Base-by-base conservation (phyloP, 37 sponge, comb jelly and placozoan species). In the Sycon ciliatum region DNA sequence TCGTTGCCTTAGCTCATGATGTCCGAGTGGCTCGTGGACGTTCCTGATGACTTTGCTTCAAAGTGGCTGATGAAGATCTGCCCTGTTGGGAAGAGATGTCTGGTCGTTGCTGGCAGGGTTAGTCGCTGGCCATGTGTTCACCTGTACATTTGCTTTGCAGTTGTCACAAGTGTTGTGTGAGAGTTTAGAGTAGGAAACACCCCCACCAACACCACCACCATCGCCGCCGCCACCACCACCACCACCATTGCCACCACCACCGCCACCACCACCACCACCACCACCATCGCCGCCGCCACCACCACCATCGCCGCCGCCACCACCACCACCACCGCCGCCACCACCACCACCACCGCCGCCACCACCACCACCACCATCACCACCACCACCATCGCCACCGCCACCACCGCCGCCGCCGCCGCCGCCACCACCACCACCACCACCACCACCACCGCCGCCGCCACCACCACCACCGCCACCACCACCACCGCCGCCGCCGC, bases 1-100 rank as follows among this genome's bases (percentile, higher is more conserved):
- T n/a, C n/a, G n/a, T n/a, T n/a, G n/a, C n/a, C n/a, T n/a, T n/a
- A 88, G 74, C 57, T 96, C 31, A 96, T 96, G 99, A 60, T 91
- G 34, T 92, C 93, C 2, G 99, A 96, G 70, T 92, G 93, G 93
- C 34, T 96, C 46, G 83, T 81, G 20, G 92, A 96, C 65, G 78
- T 85, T 4, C 93, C 99, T 2, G 61, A 28, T 6, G 87, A 96
- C 69, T 86, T 96, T 29, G 71, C 53, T 11, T 68, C 76, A 13
- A 72, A 79, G 29, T 96, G 99, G 99, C 46, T 79, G 16, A 70
- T 81, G 61, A 65, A 81, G 33, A 74, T 92, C 26, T 85, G 87
- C 24, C 99, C 99, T 4, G 67, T 92, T 26, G 99, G 92, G 9
- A 85, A 77, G 57, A 65, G 99, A 11, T 67, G 83, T 62, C 61